phyloP scores from a whole-genome alignment of 1,140 invertebrate species.

The Chrysomallon squamiferum region DNA sequence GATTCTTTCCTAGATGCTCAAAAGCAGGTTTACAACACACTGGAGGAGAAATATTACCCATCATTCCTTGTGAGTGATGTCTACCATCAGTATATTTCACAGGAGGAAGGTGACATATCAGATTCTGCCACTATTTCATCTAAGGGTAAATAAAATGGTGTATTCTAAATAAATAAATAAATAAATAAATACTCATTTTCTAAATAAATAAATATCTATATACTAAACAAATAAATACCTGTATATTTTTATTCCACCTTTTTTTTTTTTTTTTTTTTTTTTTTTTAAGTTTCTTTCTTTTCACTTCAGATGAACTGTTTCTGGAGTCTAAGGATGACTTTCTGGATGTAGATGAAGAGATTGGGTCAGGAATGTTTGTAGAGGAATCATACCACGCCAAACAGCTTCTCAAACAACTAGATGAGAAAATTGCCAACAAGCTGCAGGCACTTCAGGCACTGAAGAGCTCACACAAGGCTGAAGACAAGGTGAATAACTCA shows the following conservation, averaged over 20 bases:
- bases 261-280: no score
- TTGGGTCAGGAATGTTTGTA: constrained; percentile 59
- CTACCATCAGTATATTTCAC: constrained; percentile 70
- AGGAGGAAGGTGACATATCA: constrained; percentile 7
- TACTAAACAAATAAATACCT: no score
- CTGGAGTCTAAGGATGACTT: constrained; percentile 32
- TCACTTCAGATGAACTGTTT: constrained; percentile 44
- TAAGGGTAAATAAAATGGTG: constrained; percentile 1
- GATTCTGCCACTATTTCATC: constrained; percentile 9
- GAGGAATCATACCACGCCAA: constrained; percentile 85
- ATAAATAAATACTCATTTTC: no score
- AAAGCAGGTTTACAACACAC: constrained; percentile 76
- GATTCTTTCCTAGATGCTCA: constrained; percentile 89
- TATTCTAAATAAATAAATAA: no score
- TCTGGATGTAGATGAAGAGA: constrained; percentile 15
- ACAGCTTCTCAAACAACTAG: constrained; percentile 80
- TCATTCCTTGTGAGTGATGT: constrained; percentile 86
- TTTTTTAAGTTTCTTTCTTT: no score
- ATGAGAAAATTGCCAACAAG: constrained; percentile 60
- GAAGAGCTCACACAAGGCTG: constrained; percentile 69
- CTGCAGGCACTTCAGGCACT: constrained; percentile 78
- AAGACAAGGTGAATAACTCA: constrained; percentile 54
- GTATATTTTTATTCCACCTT: no score
- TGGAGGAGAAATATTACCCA: constrained; percentile 88
- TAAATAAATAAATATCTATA: no score